Percentiles rank a stretch among this genome's conserved stretches.
Evolutionary conservation across 2,888 invertebrate species (phyloP).

Genomic region (Sepiola atlantica): DNA sequence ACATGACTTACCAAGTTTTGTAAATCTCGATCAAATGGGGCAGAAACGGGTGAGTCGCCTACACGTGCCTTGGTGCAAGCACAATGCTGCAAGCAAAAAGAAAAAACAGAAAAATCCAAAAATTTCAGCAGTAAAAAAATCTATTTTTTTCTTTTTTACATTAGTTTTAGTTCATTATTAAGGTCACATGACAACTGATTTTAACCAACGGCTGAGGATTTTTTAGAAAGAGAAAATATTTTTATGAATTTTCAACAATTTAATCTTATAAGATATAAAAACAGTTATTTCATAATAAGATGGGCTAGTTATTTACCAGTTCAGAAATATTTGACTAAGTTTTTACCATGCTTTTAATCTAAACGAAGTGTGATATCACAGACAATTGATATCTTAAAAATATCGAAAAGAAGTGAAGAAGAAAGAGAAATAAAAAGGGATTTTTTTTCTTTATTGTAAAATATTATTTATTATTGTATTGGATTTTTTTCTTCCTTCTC

Average conservation of each 20-base stretch:
- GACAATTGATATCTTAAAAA: too few species aligned
- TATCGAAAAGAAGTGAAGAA: too few species aligned
- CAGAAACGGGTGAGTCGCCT: slow-evolving; percentile 46
- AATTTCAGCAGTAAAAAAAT: background rate
- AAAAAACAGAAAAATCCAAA: background rate
- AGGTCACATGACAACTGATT: background rate
- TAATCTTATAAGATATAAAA: background rate
- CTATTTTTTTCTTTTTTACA: too few species aligned
- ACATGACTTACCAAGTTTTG: slow-evolving; percentile 23
- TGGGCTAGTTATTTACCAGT: background rate
- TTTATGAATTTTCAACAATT: background rate
- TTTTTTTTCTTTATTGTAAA: too few species aligned
- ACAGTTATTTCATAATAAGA: background rate
- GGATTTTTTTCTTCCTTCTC: too few species aligned
- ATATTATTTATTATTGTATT: too few species aligned
- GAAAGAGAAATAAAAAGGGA: too few species aligned
- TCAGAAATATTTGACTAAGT: too few species aligned
- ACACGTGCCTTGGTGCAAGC: slow-evolving; percentile 47
- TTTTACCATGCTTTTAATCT: too few species aligned
- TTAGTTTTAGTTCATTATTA: background rate
- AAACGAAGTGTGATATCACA: too few species aligned
- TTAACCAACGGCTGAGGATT: background rate
- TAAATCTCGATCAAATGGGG: slow-evolving; percentile 45
- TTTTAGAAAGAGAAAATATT: background rate
- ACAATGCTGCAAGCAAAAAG: slow-evolving; percentile 36